Conservation (phyloP, 2,113 vertebrate genomes). For the Mus pahari region DNA sequence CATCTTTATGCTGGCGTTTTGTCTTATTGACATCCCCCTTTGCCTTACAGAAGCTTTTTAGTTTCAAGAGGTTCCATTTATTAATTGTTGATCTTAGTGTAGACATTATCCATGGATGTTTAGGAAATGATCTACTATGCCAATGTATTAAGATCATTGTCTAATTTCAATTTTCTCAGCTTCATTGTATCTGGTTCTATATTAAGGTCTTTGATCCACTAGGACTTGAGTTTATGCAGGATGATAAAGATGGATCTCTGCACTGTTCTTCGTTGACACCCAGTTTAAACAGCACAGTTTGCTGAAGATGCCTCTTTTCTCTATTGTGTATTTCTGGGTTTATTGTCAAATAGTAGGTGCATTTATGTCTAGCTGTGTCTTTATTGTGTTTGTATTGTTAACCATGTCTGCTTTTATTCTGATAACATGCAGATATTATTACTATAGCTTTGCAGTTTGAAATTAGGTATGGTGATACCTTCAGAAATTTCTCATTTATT, state of each 20-base stretch:
- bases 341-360: not conserved
- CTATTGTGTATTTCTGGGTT: too few species aligned
- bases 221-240: not conserved
- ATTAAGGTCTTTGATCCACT: not conserved
- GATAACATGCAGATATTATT: not conserved
- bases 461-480: not conserved
- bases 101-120: fast-evolving
- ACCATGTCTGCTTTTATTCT: not conserved
- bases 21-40: not conserved
- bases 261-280: not conserved
- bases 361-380: not conserved
- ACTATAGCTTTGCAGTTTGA: not conserved
- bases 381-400: not conserved
- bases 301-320: too few species aligned
- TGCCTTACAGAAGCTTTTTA: not conserved
- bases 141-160: not conserved
- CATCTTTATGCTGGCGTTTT: not conserved
- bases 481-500: not conserved
- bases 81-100: not conserved
- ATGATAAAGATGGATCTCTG: not conserved
- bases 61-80: not conserved
- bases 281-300: too few species aligned
- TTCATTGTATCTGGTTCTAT: not conserved
- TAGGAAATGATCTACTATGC: not conserved
- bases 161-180: not conserved